Conservation (phyloP, 2,797 vertebrate species). For the Buphagus erythrorhynchus region DNA sequence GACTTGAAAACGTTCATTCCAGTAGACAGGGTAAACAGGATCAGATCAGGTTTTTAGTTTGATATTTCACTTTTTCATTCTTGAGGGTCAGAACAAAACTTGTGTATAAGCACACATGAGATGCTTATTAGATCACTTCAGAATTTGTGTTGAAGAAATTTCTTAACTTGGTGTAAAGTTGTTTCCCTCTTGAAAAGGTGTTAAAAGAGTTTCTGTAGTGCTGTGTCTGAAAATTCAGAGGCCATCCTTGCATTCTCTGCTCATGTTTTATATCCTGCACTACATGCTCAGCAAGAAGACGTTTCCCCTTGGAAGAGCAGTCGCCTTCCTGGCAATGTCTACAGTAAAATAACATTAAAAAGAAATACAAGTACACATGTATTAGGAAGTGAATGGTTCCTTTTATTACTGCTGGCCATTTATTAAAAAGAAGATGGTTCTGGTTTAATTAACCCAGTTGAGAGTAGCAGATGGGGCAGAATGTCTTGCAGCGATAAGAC, state of each 20-base stretch:
- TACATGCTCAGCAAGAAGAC: background rate
- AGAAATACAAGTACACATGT: conserved; percentile 71
- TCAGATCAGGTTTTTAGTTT: background rate
- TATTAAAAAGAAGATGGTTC: conserved; percentile 79
- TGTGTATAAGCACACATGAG: background rate
- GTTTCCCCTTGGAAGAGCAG: conserved; percentile 32
- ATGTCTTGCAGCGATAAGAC: conserved; percentile 87
- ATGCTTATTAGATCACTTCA: background rate
- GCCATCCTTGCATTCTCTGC: background rate
- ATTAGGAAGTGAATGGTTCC: conserved; percentile 72
- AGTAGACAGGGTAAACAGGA: background rate
- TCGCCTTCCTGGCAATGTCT: conserved; percentile 40
- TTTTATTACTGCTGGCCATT: conserved; percentile 80
- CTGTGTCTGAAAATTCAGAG: background rate
- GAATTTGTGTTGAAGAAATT: background rate
- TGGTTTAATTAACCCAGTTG: conserved; percentile 86
- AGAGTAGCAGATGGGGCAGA: conserved; percentile 91
- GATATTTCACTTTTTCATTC: background rate
- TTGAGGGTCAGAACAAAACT: background rate
- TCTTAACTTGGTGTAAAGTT: background rate
- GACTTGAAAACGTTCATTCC: background rate
- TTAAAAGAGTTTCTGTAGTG: background rate
- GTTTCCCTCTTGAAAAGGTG: background rate
- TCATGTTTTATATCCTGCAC: background rate
- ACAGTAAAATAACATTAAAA: conserved; percentile 69